Base-by-base conservation (phyloP, 2,113 vertebrate species). In the Maccullochella peelii region DNA sequence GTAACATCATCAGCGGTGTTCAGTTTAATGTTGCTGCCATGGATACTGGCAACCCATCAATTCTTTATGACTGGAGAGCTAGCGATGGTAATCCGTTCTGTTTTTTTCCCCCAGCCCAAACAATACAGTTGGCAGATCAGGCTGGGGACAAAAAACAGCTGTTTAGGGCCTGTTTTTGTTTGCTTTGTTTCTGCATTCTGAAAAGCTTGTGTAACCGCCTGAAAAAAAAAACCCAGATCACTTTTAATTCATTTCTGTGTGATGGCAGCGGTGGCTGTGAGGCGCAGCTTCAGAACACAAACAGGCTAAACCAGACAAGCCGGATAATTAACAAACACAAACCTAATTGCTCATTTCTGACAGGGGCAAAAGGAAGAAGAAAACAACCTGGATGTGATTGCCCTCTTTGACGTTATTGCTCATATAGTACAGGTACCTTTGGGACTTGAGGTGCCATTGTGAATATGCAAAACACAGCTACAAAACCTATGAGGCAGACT, bases 311-410 rank as follows among this genome's bases (percentile, higher is more conserved):
- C 93, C 89, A 94, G 94, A 94, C 94, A 94, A 92, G 94, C 94
- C 89, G 90, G 92, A 94, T 95, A 95, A 96, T 96, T 96, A 95
- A 95, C 95, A 95, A 95, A 95, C 95, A 93, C 94, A 94, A 94
- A 94, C 89, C 91, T 95, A 95, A 95, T 95, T 95, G 94, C 94
- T 95, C 91, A 94, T 95, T 95, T 94, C 93, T 94, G 94, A 94
- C 94, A 93, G 92, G 92, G 93, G 94, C 94, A 94, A 94, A 94
- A 94, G 93, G 93, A 94, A 93, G 91, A 94, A 86, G 91, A 95
- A 95, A 94, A 95, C 92, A 95, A 93, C 89, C 90, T 91, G 89
- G 85, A 84, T 94, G 92, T 93, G 92, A 94, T 92, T 93, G 91
- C 92, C 92, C 90, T 90, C 79, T 91, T 88, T 87, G 86, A 92